These are phyloP conservation scores for Chaetophractus vellerosus DNA, from an alignment of 2,797 vertebrate species.

Conservation along the genomic window DNA sequence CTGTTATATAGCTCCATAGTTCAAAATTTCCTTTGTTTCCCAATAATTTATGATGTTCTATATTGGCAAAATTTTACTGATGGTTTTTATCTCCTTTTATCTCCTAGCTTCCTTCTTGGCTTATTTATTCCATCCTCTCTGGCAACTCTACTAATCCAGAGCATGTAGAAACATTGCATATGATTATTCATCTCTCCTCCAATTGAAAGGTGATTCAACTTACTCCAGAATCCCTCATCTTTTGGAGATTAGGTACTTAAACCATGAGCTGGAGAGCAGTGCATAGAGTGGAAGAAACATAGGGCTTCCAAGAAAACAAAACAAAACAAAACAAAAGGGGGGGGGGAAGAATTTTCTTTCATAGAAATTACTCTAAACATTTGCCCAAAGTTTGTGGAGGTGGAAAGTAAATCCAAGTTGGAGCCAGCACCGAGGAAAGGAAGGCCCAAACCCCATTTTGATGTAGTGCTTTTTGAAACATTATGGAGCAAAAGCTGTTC, in stretches of 20 bases:
- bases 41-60: background rate
- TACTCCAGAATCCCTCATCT: background rate
- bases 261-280: background rate
- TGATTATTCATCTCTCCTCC: background rate
- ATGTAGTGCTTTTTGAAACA: background rate
- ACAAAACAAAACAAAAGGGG: background rate
- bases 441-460: background rate
- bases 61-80: background rate
- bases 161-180: background rate
- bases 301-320: background rate
- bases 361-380: background rate
- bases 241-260: background rate
- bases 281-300: background rate
- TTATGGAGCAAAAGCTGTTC: background rate
- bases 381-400: background rate
- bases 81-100: background rate
- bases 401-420: background rate
- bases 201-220: background rate
- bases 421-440: background rate
- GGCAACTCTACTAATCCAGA: background rate
- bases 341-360: background rate
- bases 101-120: background rate
- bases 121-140: background rate
- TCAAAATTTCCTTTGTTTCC: background rate
- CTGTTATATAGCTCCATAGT: background rate